Evolutionary conservation across 53 echinoderm and acorn worm species (phyloP).

Genomic region (Antedon mediterranea): DNA sequence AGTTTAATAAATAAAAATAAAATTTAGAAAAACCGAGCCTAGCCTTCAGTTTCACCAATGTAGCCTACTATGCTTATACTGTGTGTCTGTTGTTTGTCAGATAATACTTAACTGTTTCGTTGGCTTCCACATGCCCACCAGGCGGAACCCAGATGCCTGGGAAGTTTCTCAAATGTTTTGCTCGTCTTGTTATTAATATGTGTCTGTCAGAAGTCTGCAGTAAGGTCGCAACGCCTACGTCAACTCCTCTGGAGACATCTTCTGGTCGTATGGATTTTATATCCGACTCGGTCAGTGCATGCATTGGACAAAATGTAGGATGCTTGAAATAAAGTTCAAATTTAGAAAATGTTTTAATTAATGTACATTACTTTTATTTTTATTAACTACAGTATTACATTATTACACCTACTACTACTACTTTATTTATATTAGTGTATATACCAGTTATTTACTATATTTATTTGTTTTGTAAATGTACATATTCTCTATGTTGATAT

Average conservation of each 20-base stretch:
- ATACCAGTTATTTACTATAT: too few relatives aligned
- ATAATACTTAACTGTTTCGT: conserved; percentile 44
- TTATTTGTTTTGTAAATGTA: too few relatives aligned
- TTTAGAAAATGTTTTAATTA: too few relatives aligned
- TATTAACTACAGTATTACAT: too few relatives aligned
- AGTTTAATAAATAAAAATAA: too few relatives aligned
- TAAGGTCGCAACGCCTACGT: conserved; percentile 57
- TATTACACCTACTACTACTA: too few relatives aligned
- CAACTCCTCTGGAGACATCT: conserved; percentile 35
- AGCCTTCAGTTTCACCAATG: neutral
- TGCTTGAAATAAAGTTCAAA: conserved; percentile 29
- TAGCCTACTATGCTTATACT: neutral
- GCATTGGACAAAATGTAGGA: conserved; percentile 49
- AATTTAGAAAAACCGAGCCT: neutral
- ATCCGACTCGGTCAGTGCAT: conserved; percentile 19
- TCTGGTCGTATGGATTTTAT: conserved; percentile 23
- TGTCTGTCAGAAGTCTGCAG: conserved; percentile 43
- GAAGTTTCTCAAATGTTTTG: conserved; percentile 33
- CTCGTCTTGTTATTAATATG: conserved; percentile 62
- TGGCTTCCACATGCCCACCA: conserved; percentile 52
- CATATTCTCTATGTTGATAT: too few relatives aligned
- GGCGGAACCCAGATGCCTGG: conserved; percentile 77
- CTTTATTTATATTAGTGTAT: too few relatives aligned
- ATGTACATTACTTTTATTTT: too few relatives aligned
- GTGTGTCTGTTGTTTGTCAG: too few relatives aligned